Conservation (phyloP, 2,113 vertebrate species). For the Indicator indicator region DNA sequence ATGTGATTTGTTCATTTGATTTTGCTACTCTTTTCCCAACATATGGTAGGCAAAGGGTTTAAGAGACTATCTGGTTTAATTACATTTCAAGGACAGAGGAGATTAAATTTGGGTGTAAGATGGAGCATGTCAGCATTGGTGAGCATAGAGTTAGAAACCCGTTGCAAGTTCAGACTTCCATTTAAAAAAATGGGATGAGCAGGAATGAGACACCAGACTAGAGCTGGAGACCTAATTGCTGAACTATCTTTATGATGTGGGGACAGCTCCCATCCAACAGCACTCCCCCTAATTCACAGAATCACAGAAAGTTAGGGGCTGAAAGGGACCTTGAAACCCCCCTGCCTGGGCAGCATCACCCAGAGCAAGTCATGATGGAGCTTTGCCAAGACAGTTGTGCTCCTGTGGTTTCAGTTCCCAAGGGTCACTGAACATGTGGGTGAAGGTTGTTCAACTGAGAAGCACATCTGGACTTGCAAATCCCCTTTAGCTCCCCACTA, state of each 20-base stretch:
- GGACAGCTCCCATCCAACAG: neutral
- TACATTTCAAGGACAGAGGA: constrained; percentile 56
- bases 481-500: neutral
- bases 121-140: constrained; percentile 36
- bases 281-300: neutral
- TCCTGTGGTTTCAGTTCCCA: neutral
- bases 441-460: neutral
- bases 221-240: neutral
- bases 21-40: constrained; percentile 47
- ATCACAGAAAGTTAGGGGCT: no score
- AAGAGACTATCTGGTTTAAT: constrained; percentile 61
- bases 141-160: neutral
- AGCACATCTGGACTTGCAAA: neutral
- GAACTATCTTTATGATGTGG: neutral
- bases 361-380: neutral
- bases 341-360: no score
- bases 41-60: constrained; percentile 38
- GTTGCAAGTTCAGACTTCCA: neutral
- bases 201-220: neutral
- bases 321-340: no score
- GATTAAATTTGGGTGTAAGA: constrained; percentile 21
- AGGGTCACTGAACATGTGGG: neutral
- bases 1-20: constrained; percentile 65
- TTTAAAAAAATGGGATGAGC: neutral
- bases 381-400: neutral